phyloP scores from a whole-genome alignment of 2,797 vertebrate genomes.

The Falco cherrug region DNA sequence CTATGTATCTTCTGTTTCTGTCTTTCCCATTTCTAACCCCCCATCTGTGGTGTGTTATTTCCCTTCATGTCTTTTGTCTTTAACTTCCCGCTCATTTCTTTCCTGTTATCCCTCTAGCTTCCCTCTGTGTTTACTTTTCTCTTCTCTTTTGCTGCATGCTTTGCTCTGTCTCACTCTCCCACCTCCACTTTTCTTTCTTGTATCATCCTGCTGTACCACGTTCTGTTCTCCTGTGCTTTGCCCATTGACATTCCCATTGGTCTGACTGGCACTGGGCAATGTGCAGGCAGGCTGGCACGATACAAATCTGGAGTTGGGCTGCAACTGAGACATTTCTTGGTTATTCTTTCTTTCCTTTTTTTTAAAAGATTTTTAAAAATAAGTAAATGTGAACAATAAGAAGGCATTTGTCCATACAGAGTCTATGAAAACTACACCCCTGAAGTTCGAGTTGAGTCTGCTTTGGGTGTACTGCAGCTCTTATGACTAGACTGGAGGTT shows the following conservation, averaged over 20 bases:
- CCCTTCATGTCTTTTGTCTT: neutral
- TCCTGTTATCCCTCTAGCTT: slow-evolving; percentile 9
- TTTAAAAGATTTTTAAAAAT: too few species aligned
- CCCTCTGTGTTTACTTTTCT: neutral
- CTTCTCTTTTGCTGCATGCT: neutral
- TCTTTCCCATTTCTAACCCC: neutral
- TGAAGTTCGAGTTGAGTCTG: neutral
- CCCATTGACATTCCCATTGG: neutral
- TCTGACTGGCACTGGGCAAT: neutral
- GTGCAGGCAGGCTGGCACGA: neutral
- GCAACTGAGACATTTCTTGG: fast-evolving
- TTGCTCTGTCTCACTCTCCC: neutral
- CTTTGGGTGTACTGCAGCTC: neutral
- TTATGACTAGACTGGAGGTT: neutral
- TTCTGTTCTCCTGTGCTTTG: neutral
- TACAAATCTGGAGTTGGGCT: neutral
- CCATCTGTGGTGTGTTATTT: neutral
- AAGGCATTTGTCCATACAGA: neutral
- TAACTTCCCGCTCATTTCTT: neutral
- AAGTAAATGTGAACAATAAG: neutral
- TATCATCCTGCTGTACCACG: neutral
- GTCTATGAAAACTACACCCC: neutral
- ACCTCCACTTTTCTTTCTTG: neutral
- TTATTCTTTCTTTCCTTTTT: neutral
- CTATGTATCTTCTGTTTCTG: neutral